Base-by-base conservation (phyloP, 2,113 vertebrate genomes). In the Guaruba guarouba region DNA sequence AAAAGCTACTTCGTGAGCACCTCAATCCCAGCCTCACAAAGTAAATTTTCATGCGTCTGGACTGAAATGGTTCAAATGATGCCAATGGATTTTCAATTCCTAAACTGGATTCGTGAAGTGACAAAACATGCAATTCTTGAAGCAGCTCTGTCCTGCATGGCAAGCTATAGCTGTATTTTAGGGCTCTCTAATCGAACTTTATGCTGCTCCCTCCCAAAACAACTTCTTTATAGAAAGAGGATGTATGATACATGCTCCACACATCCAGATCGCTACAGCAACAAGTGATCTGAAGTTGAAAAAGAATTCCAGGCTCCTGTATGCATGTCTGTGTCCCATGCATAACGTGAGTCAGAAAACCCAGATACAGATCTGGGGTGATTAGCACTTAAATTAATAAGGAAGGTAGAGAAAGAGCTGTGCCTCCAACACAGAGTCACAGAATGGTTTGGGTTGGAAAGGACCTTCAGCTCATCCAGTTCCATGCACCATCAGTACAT, bases 401-500 rank as follows among this genome's bases (percentile, higher is more conserved):
- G 62, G 57, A 79, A 64, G 0, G 6, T 13, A 64, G 76, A 77
- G 35, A 24, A 77, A 12, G 61, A 57, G 51, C 64, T 0, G 6
- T 24, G 55, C 79, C 51, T 75, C 29, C 68, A 37, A 10, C 22
- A 24, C 6, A 35, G 33, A 23, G 23, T 24, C 22, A 24, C 6
- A 35, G 33, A n/a, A 35, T 35, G 22, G 22, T 23, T 59, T 59
- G 33, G 33, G 57, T 59, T 10, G 33, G 57, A 59, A 59, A 24
- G 22, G n/a, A 59, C 33, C 57, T 59, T 35, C 13, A 35, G 33
- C 33, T 35, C 33, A 59, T 16, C 9, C 57, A 35, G 22, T 59
- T 24, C 33, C 22, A 35, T 15, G 2, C 25, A 31, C 25, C 44
- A 2, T 3, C 1, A 51, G 24, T 7, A 15, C 14, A 8, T n/a